Evolutionary conservation across 1,140 invertebrate species (phyloP).

Genomic region (Calycopis cecrops): DNA sequence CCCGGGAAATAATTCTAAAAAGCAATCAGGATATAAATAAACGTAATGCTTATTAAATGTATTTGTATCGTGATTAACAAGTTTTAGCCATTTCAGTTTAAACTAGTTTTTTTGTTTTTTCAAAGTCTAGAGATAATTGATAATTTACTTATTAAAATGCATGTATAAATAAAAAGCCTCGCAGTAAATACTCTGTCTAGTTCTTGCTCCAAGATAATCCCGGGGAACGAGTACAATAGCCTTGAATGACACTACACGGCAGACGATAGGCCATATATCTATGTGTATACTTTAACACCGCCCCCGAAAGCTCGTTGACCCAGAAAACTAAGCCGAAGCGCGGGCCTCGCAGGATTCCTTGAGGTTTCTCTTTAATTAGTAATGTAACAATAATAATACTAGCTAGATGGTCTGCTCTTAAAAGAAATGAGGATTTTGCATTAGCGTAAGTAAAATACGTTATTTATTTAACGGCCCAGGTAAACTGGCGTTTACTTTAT

Average conservation of each 20-base stretch:
- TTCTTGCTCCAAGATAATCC: constrained; percentile 11
- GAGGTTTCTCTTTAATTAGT: constrained; percentile 20
- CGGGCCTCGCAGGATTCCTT: constrained; percentile 12
- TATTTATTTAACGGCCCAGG: not conserved
- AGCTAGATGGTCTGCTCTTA: not conserved
- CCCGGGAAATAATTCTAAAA: no score
- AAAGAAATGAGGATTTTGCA: constrained; percentile 4
- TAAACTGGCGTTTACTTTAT: not conserved
- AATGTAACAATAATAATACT: constrained; percentile 14
- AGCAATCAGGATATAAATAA: no score
- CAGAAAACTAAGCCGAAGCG: constrained; percentile 20
- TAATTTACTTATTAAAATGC: no score
- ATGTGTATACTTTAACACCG: constrained; percentile 19
- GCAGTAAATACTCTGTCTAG: constrained; percentile 14
- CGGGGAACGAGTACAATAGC: constrained; percentile 12
- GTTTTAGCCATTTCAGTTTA: no score
- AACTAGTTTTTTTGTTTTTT: no score
- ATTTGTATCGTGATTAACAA: no score
- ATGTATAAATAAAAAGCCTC: not conserved
- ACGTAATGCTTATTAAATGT: no score
- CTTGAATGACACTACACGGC: constrained; percentile 18
- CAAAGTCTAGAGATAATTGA: no score
- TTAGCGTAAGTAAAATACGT: constrained; percentile 10
- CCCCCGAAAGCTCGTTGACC: constrained; percentile 19
- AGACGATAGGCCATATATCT: constrained; percentile 13